Base-by-base conservation (phyloP, 1,140 invertebrate species). In the Kradibia gibbosae region DNA sequence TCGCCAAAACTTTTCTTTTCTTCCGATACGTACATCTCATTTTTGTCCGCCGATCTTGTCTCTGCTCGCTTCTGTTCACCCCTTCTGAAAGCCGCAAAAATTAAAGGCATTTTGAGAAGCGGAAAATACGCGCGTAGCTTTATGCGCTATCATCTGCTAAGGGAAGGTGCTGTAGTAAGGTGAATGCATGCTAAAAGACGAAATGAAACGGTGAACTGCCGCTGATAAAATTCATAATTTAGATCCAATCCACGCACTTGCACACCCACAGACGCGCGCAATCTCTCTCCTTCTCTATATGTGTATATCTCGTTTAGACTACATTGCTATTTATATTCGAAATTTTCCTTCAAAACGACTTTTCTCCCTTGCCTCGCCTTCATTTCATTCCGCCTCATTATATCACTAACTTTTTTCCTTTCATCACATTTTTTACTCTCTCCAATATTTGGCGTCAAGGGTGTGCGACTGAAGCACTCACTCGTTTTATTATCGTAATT, bases 221-320 rank as follows among this genome's bases (percentile, higher is more conserved):
- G 89, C 89, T 91, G 91, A 91, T 91, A 90, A 91, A 91, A 91
- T 91, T 91, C 90, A 91, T 91, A 91, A 91, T 91, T 91, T 91
- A 91, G 90, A 90, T 91, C 90, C 90, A 91, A 91, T 91, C 90
- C 90, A 89, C 87, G 90, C 90, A 89, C 87, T 90, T 87, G 89
- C 89, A 67, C 80, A n/a, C n/a, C n/a, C n/a, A n/a, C n/a, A n/a
- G n/a, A n/a, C n/a, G n/a, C n/a, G n/a, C n/a, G n/a, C n/a, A n/a
- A n/a, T n/a, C n/a, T n/a, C n/a, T n/a, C n/a, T n/a, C n/a, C n/a
- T n/a, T n/a, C n/a, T n/a, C n/a, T n/a, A n/a, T n/a, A n/a, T n/a
- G n/a, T 72, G 71, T 60, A 88, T 91, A 90, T 85, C 91, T 91
- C 90, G 90, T 91, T 91, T 91, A 90, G 90, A 91, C 91, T 91